Conservation (phyloP, 2,888 invertebrate genomes). For the Alloscopus bannaensis region DNA sequence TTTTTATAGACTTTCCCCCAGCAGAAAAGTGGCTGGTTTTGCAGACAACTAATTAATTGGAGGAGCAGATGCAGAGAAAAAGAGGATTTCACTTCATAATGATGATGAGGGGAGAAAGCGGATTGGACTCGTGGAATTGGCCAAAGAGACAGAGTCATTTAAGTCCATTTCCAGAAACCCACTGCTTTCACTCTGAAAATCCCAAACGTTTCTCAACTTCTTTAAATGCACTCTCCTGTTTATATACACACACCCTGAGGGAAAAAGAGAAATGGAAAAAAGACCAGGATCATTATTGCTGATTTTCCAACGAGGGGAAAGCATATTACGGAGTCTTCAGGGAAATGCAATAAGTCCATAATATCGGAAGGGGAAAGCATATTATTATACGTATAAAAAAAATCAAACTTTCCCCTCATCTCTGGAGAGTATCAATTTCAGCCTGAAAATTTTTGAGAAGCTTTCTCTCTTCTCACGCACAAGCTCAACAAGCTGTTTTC, state of each 20-base stretch:
- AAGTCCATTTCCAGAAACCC: conserved; percentile 37
- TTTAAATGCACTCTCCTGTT: too few species aligned
- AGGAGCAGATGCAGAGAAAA: not conserved
- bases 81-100: conserved; percentile 38
- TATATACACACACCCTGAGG: not conserved
- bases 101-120: conserved; percentile 49
- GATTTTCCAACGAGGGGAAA: conserved; percentile 36
- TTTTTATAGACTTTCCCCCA: not conserved
- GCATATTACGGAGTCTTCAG: conserved; percentile 36
- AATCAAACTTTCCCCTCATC: conserved; percentile 38
- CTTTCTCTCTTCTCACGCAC: too few species aligned
- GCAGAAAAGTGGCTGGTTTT: conserved; percentile 6
- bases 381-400: conserved; percentile 30
- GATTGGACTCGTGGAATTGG: conserved; percentile 41
- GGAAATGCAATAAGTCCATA: not conserved
- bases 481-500: conserved; percentile 31
- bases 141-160: conserved; percentile 32
- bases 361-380: not conserved
- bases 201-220: too few species aligned
- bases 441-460: conserved; percentile 2
- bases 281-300: conserved; percentile 42
- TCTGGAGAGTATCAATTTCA: conserved; percentile 19
- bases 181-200: too few species aligned
- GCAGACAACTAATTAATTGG: conserved; percentile 56
- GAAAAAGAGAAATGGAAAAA: not conserved